Conservation (phyloP, 2,113 vertebrate genomes). For the Mellivora capensis region DNA sequence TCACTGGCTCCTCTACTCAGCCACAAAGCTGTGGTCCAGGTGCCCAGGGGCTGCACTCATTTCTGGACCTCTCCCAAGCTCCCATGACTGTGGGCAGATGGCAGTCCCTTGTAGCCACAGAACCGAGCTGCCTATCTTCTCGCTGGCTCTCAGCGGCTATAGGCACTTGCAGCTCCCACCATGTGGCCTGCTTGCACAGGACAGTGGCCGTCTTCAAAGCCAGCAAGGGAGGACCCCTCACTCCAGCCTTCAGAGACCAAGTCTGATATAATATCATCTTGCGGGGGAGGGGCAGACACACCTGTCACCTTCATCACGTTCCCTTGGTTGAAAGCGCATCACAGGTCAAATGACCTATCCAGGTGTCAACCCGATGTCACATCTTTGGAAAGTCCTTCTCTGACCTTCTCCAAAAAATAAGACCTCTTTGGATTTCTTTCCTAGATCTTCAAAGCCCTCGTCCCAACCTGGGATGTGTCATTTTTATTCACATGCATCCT, state of each 20-base stretch:
- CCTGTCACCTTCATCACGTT: rapidly evolving
- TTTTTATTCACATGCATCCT: background rate
- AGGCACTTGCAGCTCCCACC: background rate
- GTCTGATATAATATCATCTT: rapidly evolving
- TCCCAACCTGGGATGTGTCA: rapidly evolving
- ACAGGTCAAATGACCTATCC: background rate
- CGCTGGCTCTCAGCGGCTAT: background rate
- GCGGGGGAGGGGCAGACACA: rapidly evolving
- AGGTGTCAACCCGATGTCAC: background rate
- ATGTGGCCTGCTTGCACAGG: rapidly evolving
- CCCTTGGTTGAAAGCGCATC: background rate
- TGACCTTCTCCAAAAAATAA: background rate
- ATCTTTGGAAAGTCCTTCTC: background rate
- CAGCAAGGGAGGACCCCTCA: too few relatives aligned
- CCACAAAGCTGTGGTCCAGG: rapidly evolving
- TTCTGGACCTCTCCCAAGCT: background rate
- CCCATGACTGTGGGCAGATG: background rate
- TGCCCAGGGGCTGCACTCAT: background rate
- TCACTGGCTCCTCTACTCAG: background rate
- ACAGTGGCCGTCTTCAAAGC: rapidly evolving
- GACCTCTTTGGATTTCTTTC: background rate
- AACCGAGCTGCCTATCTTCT: background rate
- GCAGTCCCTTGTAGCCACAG: background rate
- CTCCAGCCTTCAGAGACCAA: rapidly evolving
- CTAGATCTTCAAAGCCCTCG: background rate